A percentile compares a stretch with the other conserved stretches of the same genome.
phyloP scores from a whole-genome alignment of 2,797 vertebrate species.

The Heteromormyrus szaboi region DNA sequence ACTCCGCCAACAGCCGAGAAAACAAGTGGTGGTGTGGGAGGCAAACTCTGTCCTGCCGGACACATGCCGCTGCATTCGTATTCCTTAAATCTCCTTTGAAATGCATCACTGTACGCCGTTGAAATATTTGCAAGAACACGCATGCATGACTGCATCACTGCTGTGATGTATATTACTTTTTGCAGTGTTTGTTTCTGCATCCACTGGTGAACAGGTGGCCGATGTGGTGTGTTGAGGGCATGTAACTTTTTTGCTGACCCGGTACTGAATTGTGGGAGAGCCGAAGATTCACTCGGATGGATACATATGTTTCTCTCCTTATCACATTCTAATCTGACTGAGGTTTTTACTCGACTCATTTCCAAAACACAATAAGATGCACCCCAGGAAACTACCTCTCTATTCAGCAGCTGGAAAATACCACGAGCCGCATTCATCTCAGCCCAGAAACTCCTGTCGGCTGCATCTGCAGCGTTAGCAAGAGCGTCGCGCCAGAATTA shows the following conservation, averaged over 20 bases:
- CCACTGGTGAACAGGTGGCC: neutral
- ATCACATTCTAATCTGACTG: neutral
- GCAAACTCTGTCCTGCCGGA: neutral
- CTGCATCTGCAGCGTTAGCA: constrained; percentile 1
- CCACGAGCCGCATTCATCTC: neutral
- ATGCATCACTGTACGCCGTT: neutral
- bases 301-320: neutral
- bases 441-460: neutral
- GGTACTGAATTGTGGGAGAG: neutral
- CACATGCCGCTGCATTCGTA: neutral
- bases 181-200: neutral
- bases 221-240: neutral
- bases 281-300: neutral
- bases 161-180: neutral
- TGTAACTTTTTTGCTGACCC: neutral
- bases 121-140: neutral
- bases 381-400: constrained; percentile 3
- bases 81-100: neutral
- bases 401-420: constrained; percentile 3
- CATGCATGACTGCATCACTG: neutral
- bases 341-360: neutral
- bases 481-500: neutral
- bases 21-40: neutral
- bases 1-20: neutral
- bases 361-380: neutral